Evolutionary conservation across 2,113 vertebrate genomes (phyloP).

Genomic region (Cyanoderma ruficeps): DNA sequence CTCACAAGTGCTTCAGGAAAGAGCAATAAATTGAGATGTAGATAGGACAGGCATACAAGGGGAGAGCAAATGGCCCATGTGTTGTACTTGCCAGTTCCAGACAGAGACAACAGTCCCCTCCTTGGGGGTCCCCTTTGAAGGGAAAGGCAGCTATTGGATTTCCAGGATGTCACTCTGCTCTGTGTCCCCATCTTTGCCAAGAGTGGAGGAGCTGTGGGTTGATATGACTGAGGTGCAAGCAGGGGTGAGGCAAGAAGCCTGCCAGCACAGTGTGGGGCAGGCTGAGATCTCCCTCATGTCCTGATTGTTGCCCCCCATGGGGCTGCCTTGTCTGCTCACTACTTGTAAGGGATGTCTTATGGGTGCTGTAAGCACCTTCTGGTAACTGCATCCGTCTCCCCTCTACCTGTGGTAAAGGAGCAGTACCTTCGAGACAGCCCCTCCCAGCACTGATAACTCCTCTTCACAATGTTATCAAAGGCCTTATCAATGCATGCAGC

Average conservation of each 20-base stretch:
- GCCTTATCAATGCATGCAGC: neutral
- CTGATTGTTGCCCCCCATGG: fast-evolving
- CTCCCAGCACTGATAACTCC: neutral
- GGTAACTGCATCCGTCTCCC: neutral
- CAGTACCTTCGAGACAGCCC: fast-evolving
- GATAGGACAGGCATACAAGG: neutral
- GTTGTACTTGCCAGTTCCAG: neutral
- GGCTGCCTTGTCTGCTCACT: neutral
- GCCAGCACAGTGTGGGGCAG: fast-evolving
- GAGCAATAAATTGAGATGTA: neutral
- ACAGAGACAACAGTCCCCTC: neutral
- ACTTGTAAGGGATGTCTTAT: neutral
- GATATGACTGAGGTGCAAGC: fast-evolving
- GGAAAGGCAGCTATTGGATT: neutral
- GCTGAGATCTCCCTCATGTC: neutral
- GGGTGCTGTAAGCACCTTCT: neutral
- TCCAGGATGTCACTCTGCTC: neutral
- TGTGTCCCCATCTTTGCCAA: fast-evolving
- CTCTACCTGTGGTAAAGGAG: neutral
- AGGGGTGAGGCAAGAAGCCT: neutral
- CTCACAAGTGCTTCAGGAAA: neutral
- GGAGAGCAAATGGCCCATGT: neutral
- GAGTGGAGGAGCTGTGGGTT: neutral
- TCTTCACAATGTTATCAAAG: neutral
- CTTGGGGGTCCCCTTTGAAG: neutral